Evolutionary conservation across 2,113 vertebrate genomes (phyloP), one percentile per base, ranked within the genome.

Genomic region (Gadus macrocephalus): DNA sequence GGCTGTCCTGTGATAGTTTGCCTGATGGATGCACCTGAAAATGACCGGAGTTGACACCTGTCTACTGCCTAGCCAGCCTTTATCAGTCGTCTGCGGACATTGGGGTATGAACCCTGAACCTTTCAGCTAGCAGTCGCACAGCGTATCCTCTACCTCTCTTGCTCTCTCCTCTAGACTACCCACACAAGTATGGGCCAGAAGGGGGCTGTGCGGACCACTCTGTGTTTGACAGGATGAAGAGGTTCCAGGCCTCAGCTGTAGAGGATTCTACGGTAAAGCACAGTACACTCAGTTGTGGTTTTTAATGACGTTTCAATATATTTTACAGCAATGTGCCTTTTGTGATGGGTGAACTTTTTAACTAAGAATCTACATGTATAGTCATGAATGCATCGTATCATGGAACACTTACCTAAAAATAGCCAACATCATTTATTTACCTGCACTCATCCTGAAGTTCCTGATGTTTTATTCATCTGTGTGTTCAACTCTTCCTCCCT

Each of bases 211-310:
- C 96, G 62, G 95, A 99, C 85, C 92, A 93, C 82, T 92, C 95
- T 0, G 97, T 99, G 31, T 98, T 99, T 84, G 94, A 99, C 85
- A 95, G 86, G 85, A 99, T 99, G 97, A 96, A 89, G 85, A 94
- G 90, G 73, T 98, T 94, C 83, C 97, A 99, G 84, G 86, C 89
- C 83, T 93, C 93, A n/a, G 93, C 89, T 38, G 22, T 90, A 35
- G 90, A 93, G 76, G 87, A 94, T 28, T 74, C 67, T 71, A 83
- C 89, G 90, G 92, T 93, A 78, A 86, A 82, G 63, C 27, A 59
- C 15, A 49, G 6, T 12, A 38, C 53, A 27, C 68, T 31, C 12
- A 42, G n/a, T 60, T 31, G 9, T 28, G 3, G 60, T 22, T 31
- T 61, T 60, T 59, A 69, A 35, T 20, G 35, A 49, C 2, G 42